Evolutionary conservation across 37 sponge, comb jelly and placozoan genomes (phyloP).

Genomic region (Cliona cf. orientalis): DNA sequence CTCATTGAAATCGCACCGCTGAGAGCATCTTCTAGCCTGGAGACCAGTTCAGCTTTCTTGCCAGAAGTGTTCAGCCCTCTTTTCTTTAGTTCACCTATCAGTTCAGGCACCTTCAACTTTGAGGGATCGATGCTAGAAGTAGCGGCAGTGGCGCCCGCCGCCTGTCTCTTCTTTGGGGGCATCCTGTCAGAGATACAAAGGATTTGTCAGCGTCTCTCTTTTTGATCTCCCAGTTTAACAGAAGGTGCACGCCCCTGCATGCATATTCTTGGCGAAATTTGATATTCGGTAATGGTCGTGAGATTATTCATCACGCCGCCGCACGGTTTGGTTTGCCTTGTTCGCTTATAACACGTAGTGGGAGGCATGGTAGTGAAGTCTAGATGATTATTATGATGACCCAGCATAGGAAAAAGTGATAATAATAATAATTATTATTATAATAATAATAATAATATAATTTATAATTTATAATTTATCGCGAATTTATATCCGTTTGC

Average conservation of each 20-base stretch:
- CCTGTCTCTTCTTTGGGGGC: constrained; percentile 28
- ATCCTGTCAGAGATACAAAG: background rate
- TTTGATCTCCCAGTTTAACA: background rate
- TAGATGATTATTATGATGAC: too few species aligned
- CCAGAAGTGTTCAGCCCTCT: constrained; percentile 74
- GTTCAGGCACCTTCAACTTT: constrained; percentile 75
- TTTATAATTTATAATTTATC: too few species aligned
- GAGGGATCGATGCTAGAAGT: constrained; percentile 19
- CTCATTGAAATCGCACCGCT: background rate
- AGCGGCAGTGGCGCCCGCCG: background rate
- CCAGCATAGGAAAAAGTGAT: too few species aligned
- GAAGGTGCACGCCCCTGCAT: too few species aligned
- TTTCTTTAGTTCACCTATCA: constrained; percentile 72
- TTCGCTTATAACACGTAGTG: too few species aligned
- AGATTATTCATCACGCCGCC: background rate
- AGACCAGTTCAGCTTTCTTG: constrained; percentile 81
- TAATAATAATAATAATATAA: too few species aligned
- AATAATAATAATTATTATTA: too few species aligned
- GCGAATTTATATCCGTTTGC: too few species aligned
- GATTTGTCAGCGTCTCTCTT: background rate
- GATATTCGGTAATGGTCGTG: background rate
- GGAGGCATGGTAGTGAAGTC: background rate
- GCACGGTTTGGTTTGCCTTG: too few species aligned
- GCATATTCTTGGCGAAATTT: too few species aligned
- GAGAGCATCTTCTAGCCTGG: constrained; percentile 61